Base-by-base conservation (phyloP, 2,888 invertebrate genomes). In the Julus scandinavius region DNA sequence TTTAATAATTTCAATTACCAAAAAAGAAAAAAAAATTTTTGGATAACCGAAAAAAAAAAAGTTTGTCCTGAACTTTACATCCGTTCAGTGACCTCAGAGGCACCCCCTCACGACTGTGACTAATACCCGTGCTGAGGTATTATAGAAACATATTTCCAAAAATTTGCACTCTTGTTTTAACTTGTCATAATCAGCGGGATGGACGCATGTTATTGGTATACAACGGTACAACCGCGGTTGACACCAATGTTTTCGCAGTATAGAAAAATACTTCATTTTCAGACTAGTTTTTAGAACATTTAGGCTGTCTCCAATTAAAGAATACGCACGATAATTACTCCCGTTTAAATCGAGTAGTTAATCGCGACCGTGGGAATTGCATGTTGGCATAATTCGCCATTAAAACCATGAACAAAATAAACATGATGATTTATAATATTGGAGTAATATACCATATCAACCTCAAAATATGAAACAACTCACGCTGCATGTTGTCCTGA, bases 21-120 rank as follows among this genome's bases (percentile, higher is more conserved):
- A 20, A 20, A 1, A 63, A 63, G 15, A 13, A 58, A 50, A 50
- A 50, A 5, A 50, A 4, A 1, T 29, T 29, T 29, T 29, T 45
- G 45, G 45, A 45, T 45, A n/a, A 17, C 58, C 58, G 58, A 50
- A 50, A 58, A n/a, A 63, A 63, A 20, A 20, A 63, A 63, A 20
- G 72, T 72, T 72, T 72, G 72, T 72, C 72, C 72, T 72, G 72
- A 72, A 72, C 72, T 72, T 72, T 29, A 2, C 72, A 29, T 72
- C 29, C 72, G 72, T 72, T 72, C 72, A 72, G 72, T 29, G 72
- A 72, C 72, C 72, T 29, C 72, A 72, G 20, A 0, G 29, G 72
- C 72, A 72, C 72, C 72, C 72, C 72, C 72, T 54, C 72, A 72
- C 72, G 29, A 72, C 72, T 72, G 72, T 72, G 72, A 72, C 72